Conservation (phyloP, 2,113 vertebrate species). For the Daboia siamensis region DNA sequence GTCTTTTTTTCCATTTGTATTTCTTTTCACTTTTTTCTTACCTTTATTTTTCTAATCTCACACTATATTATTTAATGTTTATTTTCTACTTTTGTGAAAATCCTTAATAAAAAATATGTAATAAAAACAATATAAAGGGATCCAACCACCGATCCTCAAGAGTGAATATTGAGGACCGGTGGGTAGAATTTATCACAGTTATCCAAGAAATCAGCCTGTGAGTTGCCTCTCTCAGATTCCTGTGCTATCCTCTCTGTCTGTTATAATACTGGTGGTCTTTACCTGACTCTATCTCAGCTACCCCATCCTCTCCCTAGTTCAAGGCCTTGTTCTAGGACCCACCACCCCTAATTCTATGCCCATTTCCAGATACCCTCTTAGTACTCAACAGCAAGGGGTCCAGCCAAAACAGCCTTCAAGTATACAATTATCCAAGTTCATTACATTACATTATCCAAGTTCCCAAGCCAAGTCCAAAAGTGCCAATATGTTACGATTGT, state of each 20-base stretch:
- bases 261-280: background rate
- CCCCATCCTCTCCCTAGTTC: background rate
- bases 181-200: background rate
- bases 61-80: background rate
- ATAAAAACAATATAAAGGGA: background rate
- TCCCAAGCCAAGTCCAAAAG: background rate
- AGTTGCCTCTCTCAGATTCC: background rate
- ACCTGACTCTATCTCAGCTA: background rate
- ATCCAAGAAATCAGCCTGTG: background rate
- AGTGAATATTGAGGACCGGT: background rate
- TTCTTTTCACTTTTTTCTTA: background rate
- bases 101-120: background rate
- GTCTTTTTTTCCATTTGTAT: background rate
- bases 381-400: background rate
- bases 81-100: background rate
- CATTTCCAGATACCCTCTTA: background rate
- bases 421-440: background rate
- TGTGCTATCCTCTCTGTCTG: background rate
- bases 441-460: background rate
- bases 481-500: background rate
- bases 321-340: background rate
- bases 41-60: background rate
- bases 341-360: background rate
- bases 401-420: background rate
- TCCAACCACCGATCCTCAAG: background rate